A percentile compares a stretch with the other conserved stretches of the same genome.
These are phyloP conservation scores for Heteronetta atricapilla DNA, from an alignment of 2,113 vertebrate species.

Conservation along the genomic window DNA sequence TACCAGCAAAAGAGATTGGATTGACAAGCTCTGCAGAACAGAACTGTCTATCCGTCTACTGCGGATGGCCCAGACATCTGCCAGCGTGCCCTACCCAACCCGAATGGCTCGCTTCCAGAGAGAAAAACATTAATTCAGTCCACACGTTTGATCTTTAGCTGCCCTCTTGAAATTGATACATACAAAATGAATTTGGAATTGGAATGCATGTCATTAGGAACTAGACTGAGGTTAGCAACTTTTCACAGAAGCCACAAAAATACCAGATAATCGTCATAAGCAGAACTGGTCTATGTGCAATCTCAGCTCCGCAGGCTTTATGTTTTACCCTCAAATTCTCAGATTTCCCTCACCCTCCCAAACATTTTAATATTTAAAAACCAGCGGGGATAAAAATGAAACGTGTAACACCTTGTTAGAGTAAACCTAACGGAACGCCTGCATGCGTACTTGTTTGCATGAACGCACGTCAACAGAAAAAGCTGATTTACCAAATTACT, in stretches of 20 bases:
- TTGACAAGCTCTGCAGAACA: not conserved
- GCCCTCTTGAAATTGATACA: slow-evolving; percentile 1
- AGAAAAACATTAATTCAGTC: slow-evolving; percentile 11
- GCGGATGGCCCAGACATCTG: not conserved
- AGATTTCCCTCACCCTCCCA: not conserved
- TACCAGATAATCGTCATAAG: not conserved
- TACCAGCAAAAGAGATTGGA: not conserved
- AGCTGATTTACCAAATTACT: not conserved
- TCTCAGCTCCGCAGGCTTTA: not conserved
- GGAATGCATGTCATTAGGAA: not conserved
- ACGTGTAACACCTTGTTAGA: rapidly evolving
- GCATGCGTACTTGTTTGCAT: not conserved
- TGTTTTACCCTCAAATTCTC: not conserved
- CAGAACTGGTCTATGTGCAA: not conserved
- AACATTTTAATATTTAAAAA: not conserved
- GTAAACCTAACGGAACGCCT: not conserved
- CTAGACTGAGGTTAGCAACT: not conserved
- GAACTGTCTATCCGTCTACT: not conserved
- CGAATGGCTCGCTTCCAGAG: not conserved
- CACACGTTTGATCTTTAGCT: slow-evolving; percentile 12
- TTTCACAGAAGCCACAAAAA: not conserved
- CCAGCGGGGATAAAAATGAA: not conserved
- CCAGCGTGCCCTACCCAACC: not conserved
- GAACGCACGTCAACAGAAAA: not conserved
- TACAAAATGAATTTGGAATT: not conserved